Percentiles rank a stretch among this genome's conserved stretches.
phyloP scores from a whole-genome alignment of 2,113 vertebrate species.

The Nipponia nippon region DNA sequence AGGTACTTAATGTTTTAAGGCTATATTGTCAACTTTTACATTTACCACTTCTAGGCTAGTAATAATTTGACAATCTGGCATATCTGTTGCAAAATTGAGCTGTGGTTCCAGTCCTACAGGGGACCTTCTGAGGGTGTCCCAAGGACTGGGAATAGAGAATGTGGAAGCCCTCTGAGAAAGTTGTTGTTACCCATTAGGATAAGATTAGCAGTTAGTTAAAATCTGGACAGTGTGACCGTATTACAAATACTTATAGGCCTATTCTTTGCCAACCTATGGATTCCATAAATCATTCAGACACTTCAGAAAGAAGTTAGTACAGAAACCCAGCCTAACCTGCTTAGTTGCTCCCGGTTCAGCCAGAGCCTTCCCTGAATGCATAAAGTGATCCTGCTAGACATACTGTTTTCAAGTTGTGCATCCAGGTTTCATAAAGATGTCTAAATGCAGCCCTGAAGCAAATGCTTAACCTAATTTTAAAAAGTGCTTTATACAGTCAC shows the following conservation, averaged over 20 bases:
- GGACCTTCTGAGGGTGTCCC: neutral
- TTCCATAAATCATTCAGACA: neutral
- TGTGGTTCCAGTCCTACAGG: neutral
- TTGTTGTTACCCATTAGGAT: neutral
- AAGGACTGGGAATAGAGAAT: neutral
- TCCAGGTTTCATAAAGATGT: neutral
- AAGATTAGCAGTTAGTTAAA: neutral
- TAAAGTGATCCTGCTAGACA: neutral
- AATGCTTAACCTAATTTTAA: neutral
- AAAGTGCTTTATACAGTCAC: neutral
- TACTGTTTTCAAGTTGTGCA: neutral
- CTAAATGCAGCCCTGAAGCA: neutral
- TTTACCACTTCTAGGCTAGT: too few relatives aligned
- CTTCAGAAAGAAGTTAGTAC: neutral
- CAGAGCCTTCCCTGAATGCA: neutral
- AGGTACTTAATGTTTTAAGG: neutral
- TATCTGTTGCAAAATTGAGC: neutral
- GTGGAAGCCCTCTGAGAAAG: neutral
- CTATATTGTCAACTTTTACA: neutral
- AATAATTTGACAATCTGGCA: neutral
- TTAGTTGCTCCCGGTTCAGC: neutral
- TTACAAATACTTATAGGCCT: neutral
- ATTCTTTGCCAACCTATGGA: fast-evolving
- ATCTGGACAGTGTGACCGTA: neutral
- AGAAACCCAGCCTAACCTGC: neutral